Base-by-base conservation (phyloP, 1,140 invertebrate genomes). In the Aphidius gifuensis region DNA sequence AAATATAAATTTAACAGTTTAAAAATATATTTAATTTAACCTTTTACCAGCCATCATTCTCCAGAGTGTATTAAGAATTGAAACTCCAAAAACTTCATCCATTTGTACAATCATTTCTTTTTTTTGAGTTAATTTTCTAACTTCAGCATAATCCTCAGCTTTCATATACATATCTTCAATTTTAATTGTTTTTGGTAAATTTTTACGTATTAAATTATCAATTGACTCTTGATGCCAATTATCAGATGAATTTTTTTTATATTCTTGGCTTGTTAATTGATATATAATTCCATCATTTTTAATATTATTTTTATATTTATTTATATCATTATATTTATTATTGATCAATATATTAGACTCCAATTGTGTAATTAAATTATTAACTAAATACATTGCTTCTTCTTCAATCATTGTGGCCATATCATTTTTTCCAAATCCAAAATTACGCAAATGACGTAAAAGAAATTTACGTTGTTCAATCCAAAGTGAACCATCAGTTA, bases 11-110 rank as follows among this genome's bases (percentile, higher is more conserved):
- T 16, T 16, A 16, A 16, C 16, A 16, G 16, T 16, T 16, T 16
- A 16, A 16, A 16, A 16, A 16, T 16, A 16, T 32, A 32, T 32
- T 32, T 32, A 54, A 43, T 71, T 71, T 58, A 82, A 86, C 69
- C 87, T 75, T 67, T 83, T 86, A 1, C 93, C 91, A 58, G 93
- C 91, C 78, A 95, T 86, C 87, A 96, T 92, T 57, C 83, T 86
- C 90, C 93, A 96, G 1, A 96, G 77, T 0, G 91, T 91, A 68
- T 96, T 97, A 9, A 94, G 75, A 42, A 93, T 87, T 61, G 89
- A 87, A 1, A 90, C 85, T 43, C 86, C 87, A 67, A 92, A 92
- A 42, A 88, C 83, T 61, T 88, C 85, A 44, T 88, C 82, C 87
- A 92, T 90, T 61, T 84, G 75, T 2, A 86, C 71, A 2, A 84